A percentile compares a stretch with the other conserved stretches of the same genome.
These are phyloP conservation scores for Julus scanicus DNA, from an alignment of 2,888 invertebrate genomes.

Conservation along the genomic window DNA sequence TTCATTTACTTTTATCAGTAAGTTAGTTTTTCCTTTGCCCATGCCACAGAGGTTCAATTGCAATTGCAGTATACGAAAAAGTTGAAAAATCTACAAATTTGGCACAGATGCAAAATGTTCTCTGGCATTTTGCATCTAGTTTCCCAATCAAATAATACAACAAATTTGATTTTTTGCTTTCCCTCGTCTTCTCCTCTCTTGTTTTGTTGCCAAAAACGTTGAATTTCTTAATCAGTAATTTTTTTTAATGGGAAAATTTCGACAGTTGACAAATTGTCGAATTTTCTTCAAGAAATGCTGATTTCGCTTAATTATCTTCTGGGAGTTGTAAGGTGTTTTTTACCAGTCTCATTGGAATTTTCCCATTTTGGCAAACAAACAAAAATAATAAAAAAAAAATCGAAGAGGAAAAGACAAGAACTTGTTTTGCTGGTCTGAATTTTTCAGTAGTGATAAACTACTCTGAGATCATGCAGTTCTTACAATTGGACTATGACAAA, in stretches of 20 bases:
- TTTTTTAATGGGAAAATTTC: neutral
- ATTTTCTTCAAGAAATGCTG: neutral
- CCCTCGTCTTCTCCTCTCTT: neutral
- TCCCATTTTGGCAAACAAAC: too few relatives aligned
- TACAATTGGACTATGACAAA: neutral
- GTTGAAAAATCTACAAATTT: neutral
- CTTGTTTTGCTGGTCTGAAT: neutral
- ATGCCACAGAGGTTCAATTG: neutral
- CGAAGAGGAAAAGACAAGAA: neutral
- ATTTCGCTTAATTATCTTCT: slow-evolving; percentile 19
- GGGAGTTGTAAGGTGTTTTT: neutral
- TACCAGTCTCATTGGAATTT: neutral
- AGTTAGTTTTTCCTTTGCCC: neutral
- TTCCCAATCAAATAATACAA: slow-evolving; percentile 10
- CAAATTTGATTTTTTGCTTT: neutral
- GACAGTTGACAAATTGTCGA: slow-evolving; percentile 23
- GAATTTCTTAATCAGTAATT: neutral
- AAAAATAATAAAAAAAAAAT: neutral
- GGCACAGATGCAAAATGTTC: slow-evolving; percentile 24
- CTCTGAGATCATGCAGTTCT: neutral
- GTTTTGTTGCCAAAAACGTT: neutral
- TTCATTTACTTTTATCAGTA: neutral
- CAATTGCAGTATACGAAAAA: neutral
- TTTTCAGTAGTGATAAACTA: neutral
- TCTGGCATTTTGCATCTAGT: neutral